Evolutionary conservation across 1,140 invertebrate genomes (phyloP).

Genomic region (Antheraea mylitta): DNA sequence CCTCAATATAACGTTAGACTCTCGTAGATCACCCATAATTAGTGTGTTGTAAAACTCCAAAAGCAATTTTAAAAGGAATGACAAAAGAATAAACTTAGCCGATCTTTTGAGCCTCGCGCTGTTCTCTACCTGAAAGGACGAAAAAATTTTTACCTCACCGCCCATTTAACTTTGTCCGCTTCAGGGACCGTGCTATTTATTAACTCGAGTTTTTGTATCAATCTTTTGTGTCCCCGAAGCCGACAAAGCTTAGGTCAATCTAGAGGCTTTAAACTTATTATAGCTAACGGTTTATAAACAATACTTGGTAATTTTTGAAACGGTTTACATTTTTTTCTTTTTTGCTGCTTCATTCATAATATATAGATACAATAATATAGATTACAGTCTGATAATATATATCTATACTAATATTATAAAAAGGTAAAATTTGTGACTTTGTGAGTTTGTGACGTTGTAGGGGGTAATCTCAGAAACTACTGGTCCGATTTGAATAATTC

Average conservation of each 20-base stretch:
- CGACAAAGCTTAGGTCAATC: constrained; percentile 36
- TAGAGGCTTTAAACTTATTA: constrained; percentile 1
- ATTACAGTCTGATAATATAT: no score
- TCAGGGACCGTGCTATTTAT: constrained; percentile 51
- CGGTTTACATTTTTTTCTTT: neutral
- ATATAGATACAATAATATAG: no score
- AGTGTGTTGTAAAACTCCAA: constrained; percentile 34
- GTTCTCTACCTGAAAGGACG: constrained; percentile 40
- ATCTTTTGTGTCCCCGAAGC: constrained; percentile 36
- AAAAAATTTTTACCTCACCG: constrained; percentile 38
- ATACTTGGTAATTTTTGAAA: neutral
- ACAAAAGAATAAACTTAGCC: constrained; percentile 20
- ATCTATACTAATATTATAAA: no score
- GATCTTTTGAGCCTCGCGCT: constrained; percentile 35
- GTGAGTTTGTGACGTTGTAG: no score
- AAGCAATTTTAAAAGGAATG: constrained; percentile 34
- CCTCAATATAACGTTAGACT: neutral
- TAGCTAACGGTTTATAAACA: neutral
- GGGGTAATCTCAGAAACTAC: no score
- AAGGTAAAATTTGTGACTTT: no score
- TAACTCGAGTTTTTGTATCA: constrained; percentile 24
- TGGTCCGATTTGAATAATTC: no score
- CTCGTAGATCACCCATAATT: constrained; percentile 27
- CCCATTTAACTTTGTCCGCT: constrained; percentile 43
- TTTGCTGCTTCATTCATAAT: neutral